Base-by-base conservation (phyloP, 1,140 invertebrate species). In the Zaprionus tsacasi region DNA sequence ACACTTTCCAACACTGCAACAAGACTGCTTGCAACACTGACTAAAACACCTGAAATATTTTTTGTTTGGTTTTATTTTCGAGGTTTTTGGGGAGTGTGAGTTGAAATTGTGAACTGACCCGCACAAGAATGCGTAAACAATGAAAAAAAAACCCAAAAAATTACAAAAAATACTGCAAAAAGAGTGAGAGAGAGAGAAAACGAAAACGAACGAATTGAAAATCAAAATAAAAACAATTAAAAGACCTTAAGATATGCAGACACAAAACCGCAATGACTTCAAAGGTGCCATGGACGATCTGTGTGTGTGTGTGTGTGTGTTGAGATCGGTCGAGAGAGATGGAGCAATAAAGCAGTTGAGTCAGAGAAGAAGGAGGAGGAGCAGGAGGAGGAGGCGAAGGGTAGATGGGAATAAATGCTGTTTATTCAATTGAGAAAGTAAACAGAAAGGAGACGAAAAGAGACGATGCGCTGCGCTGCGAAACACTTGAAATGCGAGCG, bases 121-220 rank as follows among this genome's bases (percentile, higher is more conserved):
- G 70, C 76, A 57, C 76, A 64, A 82, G 43, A 59, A 64, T 57
- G 50, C 55, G 56, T 66, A 69, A 81, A 81, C 78, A 70, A 48
- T 17, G 48, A 7, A 63, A n/a, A 21, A 50, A 50, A 12, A 21
- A n/a, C n/a, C n/a, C 21, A 21, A 21, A 21, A 21, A n/a, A n/a
- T n/a, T 11, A 6, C 21, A 17, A 27, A 15, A 56, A 35, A 56
- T 0, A 30, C 40, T 36, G 43, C 21, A 12, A 10, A 35, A 27
- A 30, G 27, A 60, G 13, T 25, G 15, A 56, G 17, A 27, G 12
- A 64, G 15, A 56, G 17, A 27, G 12, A 64, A 56, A 36, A 27
- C 6, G 1, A 43, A 70, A 15, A 21, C 21, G 21, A 36, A 61
- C 45, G 58, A 68, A 73, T 43, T 35, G 15, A 36, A 17, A 35